Base-by-base conservation (phyloP, 1,140 invertebrate genomes). In the Lepidurus arcticus region DNA sequence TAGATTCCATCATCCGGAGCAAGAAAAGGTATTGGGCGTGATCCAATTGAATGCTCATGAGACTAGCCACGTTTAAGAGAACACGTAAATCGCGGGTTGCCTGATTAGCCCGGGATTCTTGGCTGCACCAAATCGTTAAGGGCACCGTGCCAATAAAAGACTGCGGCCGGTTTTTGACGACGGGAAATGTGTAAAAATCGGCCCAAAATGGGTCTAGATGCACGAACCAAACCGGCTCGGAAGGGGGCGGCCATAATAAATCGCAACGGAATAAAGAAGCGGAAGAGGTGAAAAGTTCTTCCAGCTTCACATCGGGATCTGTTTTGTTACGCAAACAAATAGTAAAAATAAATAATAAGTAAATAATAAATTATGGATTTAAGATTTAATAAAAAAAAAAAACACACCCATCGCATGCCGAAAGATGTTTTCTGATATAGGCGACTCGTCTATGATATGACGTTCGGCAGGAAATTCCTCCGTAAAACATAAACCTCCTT, bases 11-110 rank as follows among this genome's bases (percentile, higher is more conserved):
- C 74, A 96, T 86, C 74, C 95, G 87, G 82, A 97, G 85, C 42
- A 98, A 84, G 85, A 98, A 97, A 75, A 98, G 87, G 85, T 92
- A 92, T 86, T 98, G 96, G 85, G 94, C 96, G 85, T 98, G 95
- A 87, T 95, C 97, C 45, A 96, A 87, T 84, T 97, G 94, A 1
- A 95, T 84, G 80, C 92, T 94, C 65, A 84, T 90, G 81, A 94
- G 85, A 84, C 92, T 93, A 13, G 90, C 90, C 76, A 94, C 90
- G 78, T 93, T 89, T 89, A 83, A 91, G 90, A 82, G 91, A 87
- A 85, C 91, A 88, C 16, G 90, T 88, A 73, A 82, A 83, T 45
- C 81, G 82, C 73, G 73, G 65, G 77, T 42, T 75, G 74, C 73
- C 11, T 77, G 79, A 8, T 42, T 9, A 53, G 44, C 11, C 8